These are phyloP conservation scores for Zaprionus tsacasi DNA, from an alignment of 1,140 invertebrate genomes.

Conservation along the genomic window DNA sequence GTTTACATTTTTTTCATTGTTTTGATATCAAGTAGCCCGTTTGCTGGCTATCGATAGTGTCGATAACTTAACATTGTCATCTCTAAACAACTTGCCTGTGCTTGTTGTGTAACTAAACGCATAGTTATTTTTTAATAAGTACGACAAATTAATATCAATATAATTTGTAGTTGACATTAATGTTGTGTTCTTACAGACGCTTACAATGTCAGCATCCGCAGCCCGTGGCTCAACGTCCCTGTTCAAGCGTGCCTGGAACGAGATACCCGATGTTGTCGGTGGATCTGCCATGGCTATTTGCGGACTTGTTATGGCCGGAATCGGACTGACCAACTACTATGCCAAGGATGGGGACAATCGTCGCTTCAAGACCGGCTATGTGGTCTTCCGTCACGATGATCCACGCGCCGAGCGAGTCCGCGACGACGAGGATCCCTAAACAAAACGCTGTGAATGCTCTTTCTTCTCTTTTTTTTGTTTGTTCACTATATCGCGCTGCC, in stretches of 20 bases:
- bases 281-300: constrained; percentile 85
- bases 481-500: constrained; percentile 13
- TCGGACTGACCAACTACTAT: constrained; percentile 85
- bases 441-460: constrained; percentile 38
- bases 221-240: constrained; percentile 74
- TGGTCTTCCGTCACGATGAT: constrained; percentile 88
- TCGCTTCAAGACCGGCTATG: constrained; percentile 86
- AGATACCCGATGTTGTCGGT: constrained; percentile 88
- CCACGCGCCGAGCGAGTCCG: constrained; percentile 85
- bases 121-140: constrained; percentile 57
- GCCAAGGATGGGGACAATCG: constrained; percentile 88
- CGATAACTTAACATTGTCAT: constrained; percentile 15
- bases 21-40: neutral
- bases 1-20: neutral
- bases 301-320: constrained; percentile 85
- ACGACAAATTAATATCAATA: constrained; percentile 3
- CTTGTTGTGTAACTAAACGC: constrained; percentile 64
- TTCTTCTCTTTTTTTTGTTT: constrained; percentile 45
- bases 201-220: constrained; percentile 70
- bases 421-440: constrained; percentile 80
- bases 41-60: constrained; percentile 26
- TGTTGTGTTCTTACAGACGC: constrained; percentile 18
- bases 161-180: neutral
- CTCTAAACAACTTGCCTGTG: constrained; percentile 43
- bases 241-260: constrained; percentile 86